Evolutionary conservation across 1,140 invertebrate genomes (phyloP).

Genomic region (roundworm (Caenorhabditis elegans)): DNA sequence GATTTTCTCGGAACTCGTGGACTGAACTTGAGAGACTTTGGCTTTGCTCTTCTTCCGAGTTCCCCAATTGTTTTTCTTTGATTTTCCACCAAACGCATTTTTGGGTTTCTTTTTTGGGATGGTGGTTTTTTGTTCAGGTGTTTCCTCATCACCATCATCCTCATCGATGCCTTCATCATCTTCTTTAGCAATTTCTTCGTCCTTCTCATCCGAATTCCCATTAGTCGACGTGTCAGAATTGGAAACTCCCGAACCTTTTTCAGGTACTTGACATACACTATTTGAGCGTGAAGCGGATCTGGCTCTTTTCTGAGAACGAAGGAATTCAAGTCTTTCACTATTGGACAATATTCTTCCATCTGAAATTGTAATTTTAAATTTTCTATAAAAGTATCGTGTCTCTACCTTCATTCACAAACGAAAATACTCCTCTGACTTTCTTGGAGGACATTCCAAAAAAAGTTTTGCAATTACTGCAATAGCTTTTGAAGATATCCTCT

Average conservation of each 20-base stretch:
- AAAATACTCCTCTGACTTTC: background rate
- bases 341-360: background rate
- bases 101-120: background rate
- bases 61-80: background rate
- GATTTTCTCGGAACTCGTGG: background rate
- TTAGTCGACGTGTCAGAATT: too few relatives aligned
- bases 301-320: too few relatives aligned
- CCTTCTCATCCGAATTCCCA: background rate
- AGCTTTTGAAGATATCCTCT: background rate
- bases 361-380: background rate
- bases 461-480: background rate
- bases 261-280: too few relatives aligned
- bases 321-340: too few relatives aligned
- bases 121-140: background rate
- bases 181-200: background rate
- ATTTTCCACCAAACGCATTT: background rate
- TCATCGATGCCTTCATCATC: background rate
- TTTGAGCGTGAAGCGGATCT: too few relatives aligned
- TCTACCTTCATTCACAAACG: background rate
- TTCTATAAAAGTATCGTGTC: background rate
- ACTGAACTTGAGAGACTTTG: background rate
- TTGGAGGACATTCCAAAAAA: background rate
- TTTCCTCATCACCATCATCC: background rate
- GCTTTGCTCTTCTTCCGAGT: background rate
- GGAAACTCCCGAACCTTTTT: too few relatives aligned